Conservation (phyloP, 2,888 invertebrate species). For the Drosophila suboccidentalis region DNA sequence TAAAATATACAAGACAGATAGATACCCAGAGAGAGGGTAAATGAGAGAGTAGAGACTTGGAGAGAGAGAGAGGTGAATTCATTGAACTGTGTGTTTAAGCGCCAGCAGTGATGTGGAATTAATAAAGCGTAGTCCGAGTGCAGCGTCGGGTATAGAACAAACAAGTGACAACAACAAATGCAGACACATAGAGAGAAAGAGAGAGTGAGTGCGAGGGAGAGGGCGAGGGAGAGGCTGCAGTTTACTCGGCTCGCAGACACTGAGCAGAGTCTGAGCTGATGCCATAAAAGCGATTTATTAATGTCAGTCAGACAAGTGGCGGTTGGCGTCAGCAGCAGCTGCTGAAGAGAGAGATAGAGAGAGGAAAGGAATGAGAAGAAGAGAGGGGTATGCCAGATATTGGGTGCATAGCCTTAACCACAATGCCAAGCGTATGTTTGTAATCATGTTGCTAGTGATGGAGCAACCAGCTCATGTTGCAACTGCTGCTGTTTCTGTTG, state of each 20-base stretch:
- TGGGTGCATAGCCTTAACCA: slow-evolving; percentile 43
- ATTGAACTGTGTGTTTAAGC: slow-evolving; percentile 66
- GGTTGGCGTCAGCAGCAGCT: slow-evolving; percentile 49
- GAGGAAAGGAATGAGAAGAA: background rate
- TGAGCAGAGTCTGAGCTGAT: slow-evolving; percentile 53
- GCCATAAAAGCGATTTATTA: slow-evolving; percentile 80
- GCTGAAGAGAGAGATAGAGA: background rate
- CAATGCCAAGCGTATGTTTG: slow-evolving; percentile 66
- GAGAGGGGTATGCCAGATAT: slow-evolving; percentile 13
- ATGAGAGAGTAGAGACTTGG: background rate
- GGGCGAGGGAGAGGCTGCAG: slow-evolving; percentile 36
- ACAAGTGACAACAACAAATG: slow-evolving; percentile 38
- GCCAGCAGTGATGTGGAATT: slow-evolving; percentile 72
- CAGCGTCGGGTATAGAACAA: slow-evolving; percentile 55
- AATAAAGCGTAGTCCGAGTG: slow-evolving; percentile 64
- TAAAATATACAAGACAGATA: slow-evolving; percentile 19
- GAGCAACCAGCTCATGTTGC: slow-evolving; percentile 68
- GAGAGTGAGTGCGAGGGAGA: slow-evolving; percentile 9
- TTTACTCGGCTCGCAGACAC: slow-evolving; percentile 43
- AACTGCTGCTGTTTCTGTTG: slow-evolving; percentile 37
- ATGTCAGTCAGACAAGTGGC: slow-evolving; percentile 78
- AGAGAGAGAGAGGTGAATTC: slow-evolving; percentile 9
- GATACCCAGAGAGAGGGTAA: background rate
- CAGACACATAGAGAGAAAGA: slow-evolving; percentile 4
- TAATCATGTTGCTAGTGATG: slow-evolving; percentile 72